Conservation (phyloP, 2,797 vertebrate species). For the Novumbra hubbsi region DNA sequence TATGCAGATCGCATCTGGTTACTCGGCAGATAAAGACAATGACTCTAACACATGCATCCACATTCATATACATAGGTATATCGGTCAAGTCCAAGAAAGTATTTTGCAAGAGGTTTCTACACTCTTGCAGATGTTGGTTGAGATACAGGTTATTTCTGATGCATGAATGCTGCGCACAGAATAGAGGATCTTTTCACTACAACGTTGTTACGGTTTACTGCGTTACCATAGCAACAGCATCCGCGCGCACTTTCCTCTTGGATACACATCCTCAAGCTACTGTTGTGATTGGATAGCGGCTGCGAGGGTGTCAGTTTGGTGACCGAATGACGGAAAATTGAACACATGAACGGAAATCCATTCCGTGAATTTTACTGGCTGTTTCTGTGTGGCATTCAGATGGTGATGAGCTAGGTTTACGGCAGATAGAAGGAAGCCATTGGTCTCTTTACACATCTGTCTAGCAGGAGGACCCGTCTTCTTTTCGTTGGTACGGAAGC, state of each 20-base stretch:
- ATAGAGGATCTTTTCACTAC: too few relatives aligned
- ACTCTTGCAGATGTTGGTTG: neutral
- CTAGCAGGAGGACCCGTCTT: constrained; percentile 42
- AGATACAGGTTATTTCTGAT: constrained; percentile 9
- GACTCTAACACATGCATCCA: neutral
- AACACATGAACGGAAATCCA: constrained; percentile 70
- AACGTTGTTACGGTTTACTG: constrained; percentile 29
- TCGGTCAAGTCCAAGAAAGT: neutral
- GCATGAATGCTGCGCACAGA: constrained; percentile 9
- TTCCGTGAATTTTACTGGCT: constrained; percentile 52
- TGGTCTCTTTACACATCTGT: constrained; percentile 59
- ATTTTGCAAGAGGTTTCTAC: neutral
- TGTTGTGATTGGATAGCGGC: constrained; percentile 61
- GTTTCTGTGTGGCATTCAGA: constrained; percentile 38
- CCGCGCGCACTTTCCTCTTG: constrained; percentile 59
- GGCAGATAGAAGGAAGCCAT: constrained; percentile 42
- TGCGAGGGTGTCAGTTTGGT: constrained; percentile 64
- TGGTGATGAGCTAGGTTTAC: constrained; percentile 41
- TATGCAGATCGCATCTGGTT: neutral
- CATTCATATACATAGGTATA: neutral
- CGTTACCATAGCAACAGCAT: constrained; percentile 81
- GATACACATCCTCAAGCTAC: constrained; percentile 58
- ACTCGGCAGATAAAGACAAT: neutral
- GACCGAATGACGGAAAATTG: constrained; percentile 69
- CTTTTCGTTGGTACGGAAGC: constrained; percentile 71